Evolutionary conservation across 2,888 invertebrate genomes (phyloP).

Genomic region (Chesias legatella): DNA sequence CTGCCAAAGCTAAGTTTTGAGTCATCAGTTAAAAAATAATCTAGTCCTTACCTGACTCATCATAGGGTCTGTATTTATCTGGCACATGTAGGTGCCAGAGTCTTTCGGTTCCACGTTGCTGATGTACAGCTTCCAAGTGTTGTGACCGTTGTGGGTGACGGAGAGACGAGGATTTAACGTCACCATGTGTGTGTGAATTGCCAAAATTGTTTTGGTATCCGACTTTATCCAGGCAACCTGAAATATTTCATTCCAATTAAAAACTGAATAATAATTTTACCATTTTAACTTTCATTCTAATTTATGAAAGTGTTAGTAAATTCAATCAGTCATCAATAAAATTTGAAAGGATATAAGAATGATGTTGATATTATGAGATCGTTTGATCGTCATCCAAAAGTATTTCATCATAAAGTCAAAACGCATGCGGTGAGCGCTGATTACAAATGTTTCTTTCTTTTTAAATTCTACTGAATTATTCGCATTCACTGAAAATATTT

Average conservation of each 20-base stretch:
- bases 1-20: neutral
- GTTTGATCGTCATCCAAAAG: too few relatives aligned
- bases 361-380: too few relatives aligned
- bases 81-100: constrained; percentile 96
- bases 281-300: too few relatives aligned
- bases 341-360: too few relatives aligned
- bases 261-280: too few relatives aligned
- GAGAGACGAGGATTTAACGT: constrained; percentile 91
- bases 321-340: too few relatives aligned
- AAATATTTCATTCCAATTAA: constrained; percentile 8
- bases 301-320: too few relatives aligned
- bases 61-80: constrained; percentile 95
- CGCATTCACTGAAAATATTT: too few relatives aligned
- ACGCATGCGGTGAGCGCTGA: too few relatives aligned
- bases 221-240: constrained; percentile 96
- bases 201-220: constrained; percentile 92
- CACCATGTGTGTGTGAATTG: constrained; percentile 94
- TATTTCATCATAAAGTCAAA: too few relatives aligned
- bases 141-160: constrained; percentile 94
- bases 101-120: constrained; percentile 93
- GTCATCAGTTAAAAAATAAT: neutral
- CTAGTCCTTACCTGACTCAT: constrained; percentile 86
- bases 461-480: too few relatives aligned
- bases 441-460: too few relatives aligned
- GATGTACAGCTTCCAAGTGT: constrained; percentile 95